phyloP scores from a whole-genome alignment of 1,140 invertebrate species.

The Atta colombica region DNA sequence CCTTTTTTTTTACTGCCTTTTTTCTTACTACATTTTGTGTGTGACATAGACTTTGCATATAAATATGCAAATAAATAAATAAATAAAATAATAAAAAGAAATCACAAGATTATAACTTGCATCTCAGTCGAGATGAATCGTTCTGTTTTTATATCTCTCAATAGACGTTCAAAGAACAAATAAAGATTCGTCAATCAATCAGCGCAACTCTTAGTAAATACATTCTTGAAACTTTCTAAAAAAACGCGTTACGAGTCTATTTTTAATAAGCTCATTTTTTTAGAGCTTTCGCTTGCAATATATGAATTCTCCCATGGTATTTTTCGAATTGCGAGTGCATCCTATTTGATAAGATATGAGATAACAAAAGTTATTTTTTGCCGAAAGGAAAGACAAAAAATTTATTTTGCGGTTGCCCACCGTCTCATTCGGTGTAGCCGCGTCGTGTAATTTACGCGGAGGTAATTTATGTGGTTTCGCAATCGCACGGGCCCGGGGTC shows the following conservation, averaged over 20 bases:
- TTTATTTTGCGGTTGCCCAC: neutral
- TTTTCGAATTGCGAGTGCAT: neutral
- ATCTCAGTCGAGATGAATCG: neutral
- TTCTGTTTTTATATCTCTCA: neutral
- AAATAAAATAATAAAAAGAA: neutral
- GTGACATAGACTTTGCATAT: no score
- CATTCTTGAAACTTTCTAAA: constrained; percentile 7
- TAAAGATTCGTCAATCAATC: neutral
- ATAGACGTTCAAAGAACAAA: neutral
- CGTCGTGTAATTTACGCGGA: constrained; percentile 58
- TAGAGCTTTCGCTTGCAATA: neutral
- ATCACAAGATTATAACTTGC: neutral
- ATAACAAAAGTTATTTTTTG: constrained; percentile 41
- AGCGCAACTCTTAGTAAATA: neutral
- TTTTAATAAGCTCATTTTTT: neutral
- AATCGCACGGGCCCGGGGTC: constrained; percentile 42
- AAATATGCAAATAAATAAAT: no score
- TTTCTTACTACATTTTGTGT: no score
- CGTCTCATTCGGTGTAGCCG: neutral
- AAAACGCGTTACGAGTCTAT: neutral
- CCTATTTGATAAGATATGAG: constrained; percentile 5
- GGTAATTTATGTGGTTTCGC: constrained; percentile 71
- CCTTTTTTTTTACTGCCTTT: no score
- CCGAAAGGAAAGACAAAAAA: constrained; percentile 24
- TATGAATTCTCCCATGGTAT: neutral